Evolutionary conservation across 2,888 invertebrate genomes (phyloP), one percentile per base, ranked within the genome.

Genomic region (Molorchus minor): DNA sequence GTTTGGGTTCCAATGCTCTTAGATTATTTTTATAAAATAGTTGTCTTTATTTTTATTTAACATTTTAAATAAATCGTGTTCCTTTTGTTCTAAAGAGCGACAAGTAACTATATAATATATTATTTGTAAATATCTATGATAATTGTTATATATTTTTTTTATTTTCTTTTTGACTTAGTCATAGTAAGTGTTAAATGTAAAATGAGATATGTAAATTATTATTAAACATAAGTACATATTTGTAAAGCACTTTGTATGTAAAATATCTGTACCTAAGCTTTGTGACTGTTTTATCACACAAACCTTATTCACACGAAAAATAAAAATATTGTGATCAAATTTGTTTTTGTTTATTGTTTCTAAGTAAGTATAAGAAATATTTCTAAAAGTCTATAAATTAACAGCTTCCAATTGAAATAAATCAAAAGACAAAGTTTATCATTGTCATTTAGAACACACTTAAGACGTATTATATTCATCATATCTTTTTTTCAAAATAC

Each of bases 231-330:
- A 51, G 46, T 65, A 65, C 58, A 53, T 68, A 64, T 64, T 64
- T 67, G 62, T 71, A 71, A 68, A 68, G 68, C 69, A 73, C 71
- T 66, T 67, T 70, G 67, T 70, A 70, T 70, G 70, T 71, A 71
- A 65, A 61, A 64, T 68, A 66, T 62, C 64, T 72, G 72, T 71
- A 72, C 67, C 71, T 70, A 74, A 65, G 76, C 77, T 75, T 76
- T 71, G 73, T 76, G 74, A 74, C 74, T 73, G 74, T 76, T 76
- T 74, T 71, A 71, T 69, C 73, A 76, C 77, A 75, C 71, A 71
- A 71, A 70, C 67, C 69, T 71, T 74, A 75, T 75, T 74, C 74
- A 64, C 67, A 69, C 71, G 64, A 65, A 20, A 69, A 62, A 67
- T 64, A 63, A 71, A 54, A 38, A 38, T 60, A 67, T 67, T 65